Evolutionary conservation across 1,140 invertebrate genomes (phyloP).

Genomic region (Meloidogyne hapla): DNA sequence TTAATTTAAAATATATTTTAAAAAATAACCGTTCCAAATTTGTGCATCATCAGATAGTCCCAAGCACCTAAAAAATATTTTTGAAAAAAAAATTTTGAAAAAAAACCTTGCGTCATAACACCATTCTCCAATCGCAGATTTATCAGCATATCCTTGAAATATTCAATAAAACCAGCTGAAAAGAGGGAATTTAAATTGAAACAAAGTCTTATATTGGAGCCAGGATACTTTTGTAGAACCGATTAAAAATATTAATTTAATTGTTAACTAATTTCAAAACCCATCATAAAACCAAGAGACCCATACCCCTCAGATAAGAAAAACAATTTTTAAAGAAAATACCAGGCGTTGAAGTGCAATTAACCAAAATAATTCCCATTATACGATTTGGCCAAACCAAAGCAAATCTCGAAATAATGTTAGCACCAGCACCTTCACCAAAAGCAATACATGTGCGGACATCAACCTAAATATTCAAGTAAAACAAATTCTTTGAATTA

Average conservation of each 20-base stretch:
- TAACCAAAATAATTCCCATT: slow-evolving; percentile 75
- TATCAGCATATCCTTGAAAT: slow-evolving; percentile 80
- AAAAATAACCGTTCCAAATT: slow-evolving; percentile 82
- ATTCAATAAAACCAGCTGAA: slow-evolving; percentile 76
- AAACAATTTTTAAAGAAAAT: neutral
- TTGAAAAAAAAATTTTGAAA: neutral
- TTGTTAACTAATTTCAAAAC: too few species aligned
- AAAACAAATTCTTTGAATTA: neutral
- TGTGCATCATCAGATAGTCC: slow-evolving; percentile 81
- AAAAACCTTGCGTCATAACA: slow-evolving; percentile 69
- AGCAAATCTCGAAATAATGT: slow-evolving; percentile 81
- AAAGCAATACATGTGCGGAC: slow-evolving; percentile 74
- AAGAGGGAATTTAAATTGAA: neutral
- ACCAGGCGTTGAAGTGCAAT: slow-evolving; percentile 82
- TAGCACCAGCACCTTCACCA: slow-evolving; percentile 85
- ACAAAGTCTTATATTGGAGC: neutral
- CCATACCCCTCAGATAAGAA: too few species aligned
- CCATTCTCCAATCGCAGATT: slow-evolving; percentile 72
- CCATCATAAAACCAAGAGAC: too few species aligned
- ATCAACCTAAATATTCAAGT: slow-evolving; percentile 69
- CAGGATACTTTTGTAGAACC: too few species aligned
- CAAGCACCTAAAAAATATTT: slow-evolving; percentile 70
- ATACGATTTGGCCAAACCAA: slow-evolving; percentile 75
- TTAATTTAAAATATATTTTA: neutral
- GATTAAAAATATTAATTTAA: too few species aligned